Evolutionary conservation across 2,113 vertebrate species (phyloP).

Genomic region (Pollachius pollachius): DNA sequence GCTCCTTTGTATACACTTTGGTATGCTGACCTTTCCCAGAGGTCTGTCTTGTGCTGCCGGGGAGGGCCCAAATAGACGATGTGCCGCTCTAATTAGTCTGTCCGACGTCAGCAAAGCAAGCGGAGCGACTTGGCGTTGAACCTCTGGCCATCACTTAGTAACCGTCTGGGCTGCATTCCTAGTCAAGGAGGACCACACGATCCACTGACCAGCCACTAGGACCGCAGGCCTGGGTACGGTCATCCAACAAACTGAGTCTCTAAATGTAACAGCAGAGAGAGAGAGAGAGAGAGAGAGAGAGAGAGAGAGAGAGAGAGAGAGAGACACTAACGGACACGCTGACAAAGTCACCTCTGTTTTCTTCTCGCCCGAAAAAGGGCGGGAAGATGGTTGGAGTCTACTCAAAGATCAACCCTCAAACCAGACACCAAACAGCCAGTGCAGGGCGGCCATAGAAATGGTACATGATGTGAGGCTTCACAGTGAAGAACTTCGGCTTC

Average conservation of each 20-base stretch:
- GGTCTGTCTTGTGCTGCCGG: slow-evolving; percentile 61
- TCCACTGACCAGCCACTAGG: slow-evolving; percentile 12
- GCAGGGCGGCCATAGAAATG: slow-evolving; percentile 49
- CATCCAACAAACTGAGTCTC: no score
- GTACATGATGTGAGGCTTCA: slow-evolving; percentile 53
- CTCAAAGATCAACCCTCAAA: slow-evolving; percentile 44
- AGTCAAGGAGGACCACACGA: no score
- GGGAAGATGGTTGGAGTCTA: slow-evolving; percentile 39
- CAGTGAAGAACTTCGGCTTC: slow-evolving; percentile 53
- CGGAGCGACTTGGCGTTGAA: slow-evolving; percentile 61
- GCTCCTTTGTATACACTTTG: slow-evolving; percentile 65
- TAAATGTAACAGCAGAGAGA: neutral
- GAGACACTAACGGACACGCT: neutral
- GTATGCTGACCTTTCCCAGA: slow-evolving; percentile 76
- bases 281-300: neutral
- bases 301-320: neutral
- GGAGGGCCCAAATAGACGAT: slow-evolving; percentile 55
- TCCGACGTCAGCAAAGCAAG: slow-evolving; percentile 65
- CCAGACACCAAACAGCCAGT: slow-evolving; percentile 45
- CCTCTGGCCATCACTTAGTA: slow-evolving; percentile 44
- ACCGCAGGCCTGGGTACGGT: neutral
- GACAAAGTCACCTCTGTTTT: neutral
- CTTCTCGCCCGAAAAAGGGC: slow-evolving; percentile 23
- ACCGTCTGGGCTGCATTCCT: slow-evolving; percentile 11
- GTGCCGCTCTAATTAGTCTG: slow-evolving; percentile 62